phyloP scores from a whole-genome alignment of 2,888 invertebrate species.

The Drosophila peninsularis region DNA sequence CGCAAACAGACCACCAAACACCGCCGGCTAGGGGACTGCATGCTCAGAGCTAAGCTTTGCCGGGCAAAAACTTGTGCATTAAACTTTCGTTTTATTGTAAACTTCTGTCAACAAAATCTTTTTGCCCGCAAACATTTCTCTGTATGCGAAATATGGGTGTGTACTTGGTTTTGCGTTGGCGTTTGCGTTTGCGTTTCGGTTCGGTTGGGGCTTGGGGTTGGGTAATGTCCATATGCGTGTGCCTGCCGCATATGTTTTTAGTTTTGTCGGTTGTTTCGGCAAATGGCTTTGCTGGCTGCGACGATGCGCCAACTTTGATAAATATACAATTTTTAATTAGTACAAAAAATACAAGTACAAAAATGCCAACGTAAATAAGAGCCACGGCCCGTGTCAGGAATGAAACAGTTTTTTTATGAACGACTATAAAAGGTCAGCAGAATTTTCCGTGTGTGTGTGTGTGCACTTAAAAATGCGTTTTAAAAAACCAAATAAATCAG shows the following conservation, averaged over 20 bases:
- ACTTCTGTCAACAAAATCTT: constrained; percentile 77
- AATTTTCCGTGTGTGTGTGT: constrained; percentile 14
- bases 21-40: constrained; percentile 22
- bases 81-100: constrained; percentile 80
- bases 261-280: constrained; percentile 48
- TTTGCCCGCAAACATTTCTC: constrained; percentile 52
- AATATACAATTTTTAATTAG: constrained; percentile 77
- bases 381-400: constrained; percentile 13
- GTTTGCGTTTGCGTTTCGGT: background rate
- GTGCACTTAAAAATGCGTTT: constrained; percentile 55
- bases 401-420: constrained; percentile 27
- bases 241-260: constrained; percentile 59
- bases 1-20: constrained; percentile 64
- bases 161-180: constrained; percentile 3
- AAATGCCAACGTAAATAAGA: constrained; percentile 40
- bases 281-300: constrained; percentile 59
- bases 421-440: constrained; percentile 60
- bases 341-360: constrained; percentile 21
- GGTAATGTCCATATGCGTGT: constrained; percentile 29
- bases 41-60: constrained; percentile 51
- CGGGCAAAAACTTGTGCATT: constrained; percentile 71
- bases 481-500: constrained; percentile 70
- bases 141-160: constrained; percentile 13
- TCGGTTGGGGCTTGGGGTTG: constrained; percentile 1
- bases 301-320: constrained; percentile 65